These are phyloP conservation scores for Molossus molossus DNA, from an alignment of 2,797 vertebrate genomes.

Conservation along the genomic window DNA sequence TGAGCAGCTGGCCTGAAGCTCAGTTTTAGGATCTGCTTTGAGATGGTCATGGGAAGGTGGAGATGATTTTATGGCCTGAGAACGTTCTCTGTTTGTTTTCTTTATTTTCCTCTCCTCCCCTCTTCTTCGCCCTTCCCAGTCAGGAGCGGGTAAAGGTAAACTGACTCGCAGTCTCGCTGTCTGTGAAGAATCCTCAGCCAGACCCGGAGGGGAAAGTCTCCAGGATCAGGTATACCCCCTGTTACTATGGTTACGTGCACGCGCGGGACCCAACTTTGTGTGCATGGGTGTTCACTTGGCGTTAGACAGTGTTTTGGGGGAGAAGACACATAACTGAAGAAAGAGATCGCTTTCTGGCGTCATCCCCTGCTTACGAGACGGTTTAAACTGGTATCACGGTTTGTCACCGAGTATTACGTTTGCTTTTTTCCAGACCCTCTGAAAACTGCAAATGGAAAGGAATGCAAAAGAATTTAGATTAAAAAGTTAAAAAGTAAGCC, in stretches of 20 bases:
- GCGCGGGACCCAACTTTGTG: conserved; percentile 72
- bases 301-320: conserved; percentile 80
- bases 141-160: conserved; percentile 94
- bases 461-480: conserved; percentile 92
- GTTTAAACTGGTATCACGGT: conserved; percentile 77
- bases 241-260: conserved; percentile 84
- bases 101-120: conserved; percentile 80
- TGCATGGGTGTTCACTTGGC: conserved; percentile 84
- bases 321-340: conserved; percentile 42
- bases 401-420: conserved; percentile 90
- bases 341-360: conserved; percentile 35
- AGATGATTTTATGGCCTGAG: conserved; percentile 48
- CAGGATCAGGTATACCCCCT: conserved; percentile 92
- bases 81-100: conserved; percentile 73
- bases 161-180: conserved; percentile 95
- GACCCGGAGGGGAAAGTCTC: conserved; percentile 89
- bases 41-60: neutral
- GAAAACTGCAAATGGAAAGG: conserved; percentile 92
- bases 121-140: conserved; percentile 89
- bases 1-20: neutral
- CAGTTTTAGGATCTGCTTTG: neutral
- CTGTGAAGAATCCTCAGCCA: conserved; percentile 93
- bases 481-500: conserved; percentile 87
- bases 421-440: conserved; percentile 93
- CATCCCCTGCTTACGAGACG: conserved; percentile 78